Evolutionary conservation across 2,113 vertebrate genomes (phyloP).

Genomic region (Triplophysa rosa): DNA sequence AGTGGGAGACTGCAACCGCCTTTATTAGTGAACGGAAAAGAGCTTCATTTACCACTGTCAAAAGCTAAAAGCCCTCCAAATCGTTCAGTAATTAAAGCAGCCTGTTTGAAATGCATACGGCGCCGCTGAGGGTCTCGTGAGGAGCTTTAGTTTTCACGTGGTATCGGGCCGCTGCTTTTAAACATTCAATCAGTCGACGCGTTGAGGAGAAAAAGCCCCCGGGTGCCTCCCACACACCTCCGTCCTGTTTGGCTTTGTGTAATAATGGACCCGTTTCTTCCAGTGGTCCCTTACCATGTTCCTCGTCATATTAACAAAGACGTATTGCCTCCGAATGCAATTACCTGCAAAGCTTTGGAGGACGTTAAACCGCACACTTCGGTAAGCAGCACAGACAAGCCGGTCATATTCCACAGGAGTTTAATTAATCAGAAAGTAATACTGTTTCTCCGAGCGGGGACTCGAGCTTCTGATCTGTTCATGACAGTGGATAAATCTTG

Average conservation of each 20-base stretch:
- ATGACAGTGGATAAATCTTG: slow-evolving; percentile 41
- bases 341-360: slow-evolving; percentile 38
- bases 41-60: not conserved
- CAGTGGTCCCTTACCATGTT: slow-evolving; percentile 13
- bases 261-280: slow-evolving; percentile 4
- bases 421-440: slow-evolving; percentile 50
- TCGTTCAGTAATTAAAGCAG: slow-evolving; percentile 43
- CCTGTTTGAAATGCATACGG: slow-evolving; percentile 23
- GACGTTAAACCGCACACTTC: slow-evolving; percentile 35
- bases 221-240: not conserved
- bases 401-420: slow-evolving; percentile 17
- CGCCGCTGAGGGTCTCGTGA: not conserved
- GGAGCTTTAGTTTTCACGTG: slow-evolving; percentile 4
- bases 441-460: slow-evolving; percentile 15
- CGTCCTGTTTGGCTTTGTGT: not conserved
- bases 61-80: slow-evolving; percentile 33
- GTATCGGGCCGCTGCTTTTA: slow-evolving; percentile 16
- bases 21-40: slow-evolving; percentile 10
- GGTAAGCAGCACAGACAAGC: slow-evolving; percentile 9
- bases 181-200: not conserved
- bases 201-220: slow-evolving; percentile 1
- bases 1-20: not conserved
- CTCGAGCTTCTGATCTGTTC: slow-evolving; percentile 24
- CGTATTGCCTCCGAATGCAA: slow-evolving; percentile 31
- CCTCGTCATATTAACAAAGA: slow-evolving; percentile 42